Evolutionary conservation across 2,113 vertebrate genomes (phyloP).

Genomic region (Sturnira hondurensis): DNA sequence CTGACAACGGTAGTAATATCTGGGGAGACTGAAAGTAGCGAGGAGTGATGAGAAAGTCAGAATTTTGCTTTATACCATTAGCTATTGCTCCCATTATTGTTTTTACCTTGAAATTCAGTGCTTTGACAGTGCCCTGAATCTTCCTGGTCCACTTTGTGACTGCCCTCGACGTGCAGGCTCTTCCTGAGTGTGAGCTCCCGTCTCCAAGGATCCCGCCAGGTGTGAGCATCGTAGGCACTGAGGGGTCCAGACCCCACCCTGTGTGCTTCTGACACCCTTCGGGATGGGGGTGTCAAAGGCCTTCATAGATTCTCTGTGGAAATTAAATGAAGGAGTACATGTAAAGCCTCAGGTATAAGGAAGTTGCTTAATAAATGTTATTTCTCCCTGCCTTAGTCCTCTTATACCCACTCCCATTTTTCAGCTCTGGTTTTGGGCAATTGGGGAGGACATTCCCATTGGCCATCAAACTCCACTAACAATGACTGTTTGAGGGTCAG

Average conservation of each 20-base stretch:
- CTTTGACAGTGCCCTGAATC: neutral
- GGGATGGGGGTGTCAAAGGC: too few species aligned
- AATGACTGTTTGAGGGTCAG: neutral
- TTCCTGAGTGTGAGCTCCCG: neutral
- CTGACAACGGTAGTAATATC: neutral
- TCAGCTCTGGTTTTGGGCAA: neutral
- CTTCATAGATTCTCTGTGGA: neutral
- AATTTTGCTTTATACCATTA: neutral
- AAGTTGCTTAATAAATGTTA: neutral
- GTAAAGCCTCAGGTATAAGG: neutral
- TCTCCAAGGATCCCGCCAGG: neutral
- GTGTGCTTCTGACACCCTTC: neutral
- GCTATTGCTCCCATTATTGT: too few species aligned
- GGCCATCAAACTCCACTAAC: neutral
- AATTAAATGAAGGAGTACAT: neutral
- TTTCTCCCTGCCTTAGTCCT: neutral
- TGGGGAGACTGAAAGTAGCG: neutral
- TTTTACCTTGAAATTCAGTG: neutral
- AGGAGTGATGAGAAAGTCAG: neutral
- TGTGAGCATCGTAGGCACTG: rapidly evolving
- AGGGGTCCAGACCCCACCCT: neutral
- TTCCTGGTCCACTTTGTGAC: neutral
- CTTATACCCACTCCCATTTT: neutral
- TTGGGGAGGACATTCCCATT: neutral
- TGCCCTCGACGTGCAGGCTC: neutral